These are phyloP conservation scores for Standfussiana lucernea DNA, from an alignment of 2,888 invertebrate species.

Conservation along the genomic window DNA sequence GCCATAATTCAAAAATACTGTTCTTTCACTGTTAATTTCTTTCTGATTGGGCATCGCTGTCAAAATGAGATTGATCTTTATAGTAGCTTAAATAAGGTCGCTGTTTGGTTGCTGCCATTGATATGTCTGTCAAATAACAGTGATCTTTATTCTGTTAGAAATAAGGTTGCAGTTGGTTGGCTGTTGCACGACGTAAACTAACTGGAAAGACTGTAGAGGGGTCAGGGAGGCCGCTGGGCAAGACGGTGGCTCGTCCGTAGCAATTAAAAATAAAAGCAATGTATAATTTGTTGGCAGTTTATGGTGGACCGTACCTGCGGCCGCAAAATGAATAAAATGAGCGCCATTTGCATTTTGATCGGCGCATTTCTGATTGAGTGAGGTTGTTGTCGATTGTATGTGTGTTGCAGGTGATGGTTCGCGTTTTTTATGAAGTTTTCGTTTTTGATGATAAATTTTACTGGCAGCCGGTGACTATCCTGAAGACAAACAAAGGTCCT, in stretches of 20 bases:
- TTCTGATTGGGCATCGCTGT: not conserved
- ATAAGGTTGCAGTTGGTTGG: not conserved
- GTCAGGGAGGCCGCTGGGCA: slow-evolving; percentile 82
- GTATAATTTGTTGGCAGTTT: slow-evolving; percentile 89
- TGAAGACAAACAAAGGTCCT: not conserved
- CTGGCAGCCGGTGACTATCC: no score
- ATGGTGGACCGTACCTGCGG: slow-evolving; percentile 79
- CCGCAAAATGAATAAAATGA: slow-evolving; percentile 82
- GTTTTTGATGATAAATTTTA: slow-evolving; percentile 12
- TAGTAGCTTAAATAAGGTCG: not conserved
- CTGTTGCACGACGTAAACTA: not conserved
- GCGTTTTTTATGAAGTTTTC: not conserved
- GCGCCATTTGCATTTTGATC: slow-evolving; percentile 86
- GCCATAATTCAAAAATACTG: slow-evolving; percentile 87
- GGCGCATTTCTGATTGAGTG: slow-evolving; percentile 86
- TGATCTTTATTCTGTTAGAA: not conserved
- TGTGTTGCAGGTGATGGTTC: slow-evolving; percentile 33
- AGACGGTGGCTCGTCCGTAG: slow-evolving; percentile 87
- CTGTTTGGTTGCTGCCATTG: not conserved
- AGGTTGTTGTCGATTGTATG: slow-evolving; percentile 67
- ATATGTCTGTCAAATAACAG: not conserved
- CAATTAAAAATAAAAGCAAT: slow-evolving; percentile 90
- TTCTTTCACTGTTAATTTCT: slow-evolving; percentile 3
- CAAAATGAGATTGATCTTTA: slow-evolving; percentile 9
- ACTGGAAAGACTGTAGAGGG: slow-evolving; percentile 73